Conservation (phyloP, 2,888 invertebrate genomes). For the Eupeodes luniger region DNA sequence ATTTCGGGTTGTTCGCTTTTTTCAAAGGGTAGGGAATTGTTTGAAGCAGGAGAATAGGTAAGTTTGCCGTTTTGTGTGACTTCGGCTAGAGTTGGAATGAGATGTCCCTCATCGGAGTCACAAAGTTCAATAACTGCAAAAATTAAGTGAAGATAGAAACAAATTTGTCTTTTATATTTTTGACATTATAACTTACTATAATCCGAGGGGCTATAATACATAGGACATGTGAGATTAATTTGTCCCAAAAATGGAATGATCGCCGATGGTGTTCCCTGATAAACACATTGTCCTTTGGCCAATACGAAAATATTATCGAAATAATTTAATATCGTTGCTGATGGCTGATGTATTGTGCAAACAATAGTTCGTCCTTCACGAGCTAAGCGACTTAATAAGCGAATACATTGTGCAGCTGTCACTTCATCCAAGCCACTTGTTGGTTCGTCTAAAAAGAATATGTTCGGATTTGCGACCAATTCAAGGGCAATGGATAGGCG, state of each 20-base stretch:
- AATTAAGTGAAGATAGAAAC: background rate
- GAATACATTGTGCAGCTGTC: constrained; percentile 87
- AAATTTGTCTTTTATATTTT: background rate
- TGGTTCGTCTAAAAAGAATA: constrained; percentile 93
- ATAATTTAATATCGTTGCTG: constrained; percentile 87
- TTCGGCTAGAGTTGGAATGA: constrained; percentile 85
- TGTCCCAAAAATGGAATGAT: constrained; percentile 87
- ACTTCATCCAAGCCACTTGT: constrained; percentile 90
- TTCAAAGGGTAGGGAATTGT: constrained; percentile 61
- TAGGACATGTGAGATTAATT: constrained; percentile 86
- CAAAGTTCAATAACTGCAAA: constrained; percentile 87
- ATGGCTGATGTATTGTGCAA: constrained; percentile 89
- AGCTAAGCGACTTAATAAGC: constrained; percentile 86
- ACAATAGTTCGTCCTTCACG: constrained; percentile 88
- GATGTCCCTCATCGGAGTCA: constrained; percentile 85
- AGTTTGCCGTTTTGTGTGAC: constrained; percentile 87
- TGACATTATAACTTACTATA: constrained; percentile 85
- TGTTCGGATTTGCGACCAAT: constrained; percentile 92
- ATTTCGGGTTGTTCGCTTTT: constrained; percentile 55
- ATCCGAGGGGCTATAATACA: constrained; percentile 89
- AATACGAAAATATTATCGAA: constrained; percentile 89
- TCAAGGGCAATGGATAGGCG: constrained; percentile 92
- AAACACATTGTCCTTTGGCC: constrained; percentile 87
- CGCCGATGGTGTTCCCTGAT: constrained; percentile 87
- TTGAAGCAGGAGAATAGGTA: constrained; percentile 78